These are phyloP conservation scores for Chrysina gloriosa DNA, from an alignment of 2,888 invertebrate species.

Conservation along the genomic window DNA sequence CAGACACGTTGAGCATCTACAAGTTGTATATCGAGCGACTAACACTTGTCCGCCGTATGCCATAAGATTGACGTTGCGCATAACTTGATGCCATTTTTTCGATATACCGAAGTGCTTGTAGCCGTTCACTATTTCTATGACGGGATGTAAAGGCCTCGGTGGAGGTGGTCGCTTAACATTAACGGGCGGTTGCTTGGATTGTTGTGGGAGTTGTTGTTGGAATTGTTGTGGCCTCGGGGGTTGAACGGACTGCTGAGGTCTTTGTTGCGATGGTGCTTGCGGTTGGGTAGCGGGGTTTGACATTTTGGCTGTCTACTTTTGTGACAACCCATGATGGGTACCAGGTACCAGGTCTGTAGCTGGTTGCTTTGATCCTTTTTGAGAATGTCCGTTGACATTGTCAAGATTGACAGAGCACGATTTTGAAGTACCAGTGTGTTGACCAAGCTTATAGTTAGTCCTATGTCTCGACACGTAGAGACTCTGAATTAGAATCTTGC, in stretches of 20 bases:
- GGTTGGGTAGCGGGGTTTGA: conserved; percentile 17
- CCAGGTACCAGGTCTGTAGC: not conserved
- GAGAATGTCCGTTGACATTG: not conserved
- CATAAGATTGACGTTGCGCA: conserved; percentile 44
- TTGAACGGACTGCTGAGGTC: not conserved
- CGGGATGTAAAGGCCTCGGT: conserved; percentile 41
- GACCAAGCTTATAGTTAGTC: too few relatives aligned
- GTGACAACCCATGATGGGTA: conserved; percentile 25
- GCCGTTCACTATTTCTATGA: conserved; percentile 46
- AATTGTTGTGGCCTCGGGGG: not conserved
- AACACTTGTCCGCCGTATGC: conserved; percentile 47
- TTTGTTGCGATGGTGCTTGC: not conserved
- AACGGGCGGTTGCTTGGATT: not conserved
- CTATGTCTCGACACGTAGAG: too few relatives aligned
- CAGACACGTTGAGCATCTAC: conserved; percentile 4
- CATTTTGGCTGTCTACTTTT: conserved; percentile 33
- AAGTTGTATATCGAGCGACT: not conserved
- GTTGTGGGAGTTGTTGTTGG: not conserved
- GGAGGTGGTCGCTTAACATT: not conserved
- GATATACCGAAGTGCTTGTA: conserved; percentile 45
- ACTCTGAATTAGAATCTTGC: too few relatives aligned
- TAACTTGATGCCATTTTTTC: conserved; percentile 42
- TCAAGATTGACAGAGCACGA: too few relatives aligned
- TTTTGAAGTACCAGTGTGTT: too few relatives aligned
- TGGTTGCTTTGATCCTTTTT: too few relatives aligned